Evolutionary conservation across 2,113 vertebrate species (phyloP).

Genomic region (Pseudonaja textilis): DNA sequence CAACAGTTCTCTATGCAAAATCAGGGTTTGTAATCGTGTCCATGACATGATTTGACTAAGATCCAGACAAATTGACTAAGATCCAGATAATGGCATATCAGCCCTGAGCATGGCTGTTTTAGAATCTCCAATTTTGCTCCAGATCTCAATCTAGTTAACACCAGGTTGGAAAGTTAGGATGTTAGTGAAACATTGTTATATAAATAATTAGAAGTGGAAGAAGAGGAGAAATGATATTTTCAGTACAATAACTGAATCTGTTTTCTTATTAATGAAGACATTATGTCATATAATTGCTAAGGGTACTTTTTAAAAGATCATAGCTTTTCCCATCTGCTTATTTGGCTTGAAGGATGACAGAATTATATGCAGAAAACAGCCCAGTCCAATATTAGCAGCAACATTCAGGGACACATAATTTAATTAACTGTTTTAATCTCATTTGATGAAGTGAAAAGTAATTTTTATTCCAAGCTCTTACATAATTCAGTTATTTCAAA

Average conservation of each 20-base stretch:
- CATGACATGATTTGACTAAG: neutral
- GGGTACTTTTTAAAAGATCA: neutral
- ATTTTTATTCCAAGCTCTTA: conserved; percentile 8
- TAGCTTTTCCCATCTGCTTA: conserved; percentile 10
- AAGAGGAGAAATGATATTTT: neutral
- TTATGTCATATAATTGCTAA: conserved; percentile 10
- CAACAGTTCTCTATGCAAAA: neutral
- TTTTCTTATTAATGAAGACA: conserved; percentile 2
- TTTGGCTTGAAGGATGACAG: neutral
- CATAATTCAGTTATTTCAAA: conserved; percentile 29
- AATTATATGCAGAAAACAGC: conserved; percentile 35
- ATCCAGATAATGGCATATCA: neutral
- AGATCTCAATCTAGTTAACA: neutral
- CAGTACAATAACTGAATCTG: neutral
- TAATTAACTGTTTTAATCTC: conserved; percentile 37
- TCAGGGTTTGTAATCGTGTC: neutral
- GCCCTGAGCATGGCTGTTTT: neutral
- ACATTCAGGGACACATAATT: conserved; percentile 25
- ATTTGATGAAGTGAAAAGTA: conserved; percentile 42
- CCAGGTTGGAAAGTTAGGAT: neutral
- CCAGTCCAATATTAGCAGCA: conserved; percentile 35
- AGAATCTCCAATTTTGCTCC: neutral
- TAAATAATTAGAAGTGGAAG: neutral
- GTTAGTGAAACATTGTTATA: neutral
- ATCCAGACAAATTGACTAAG: neutral